phyloP scores from a whole-genome alignment of 2,797 vertebrate genomes.

The Siniperca obscura region DNA sequence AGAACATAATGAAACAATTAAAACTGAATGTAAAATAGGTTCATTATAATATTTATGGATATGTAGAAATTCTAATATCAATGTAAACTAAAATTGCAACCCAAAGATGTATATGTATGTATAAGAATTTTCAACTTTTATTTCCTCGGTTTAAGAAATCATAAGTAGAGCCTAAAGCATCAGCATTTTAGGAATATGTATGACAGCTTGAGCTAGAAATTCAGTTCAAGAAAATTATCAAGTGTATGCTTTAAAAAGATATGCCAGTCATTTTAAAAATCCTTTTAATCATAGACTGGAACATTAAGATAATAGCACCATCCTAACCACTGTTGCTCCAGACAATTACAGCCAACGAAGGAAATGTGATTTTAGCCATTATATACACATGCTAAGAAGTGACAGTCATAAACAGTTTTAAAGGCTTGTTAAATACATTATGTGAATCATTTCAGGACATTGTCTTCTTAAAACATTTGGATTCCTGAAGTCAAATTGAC shows the following conservation, averaged over 20 bases:
- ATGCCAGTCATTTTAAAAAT: background rate
- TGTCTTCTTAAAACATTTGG: background rate
- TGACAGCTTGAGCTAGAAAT: background rate
- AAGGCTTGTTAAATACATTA: conserved; percentile 32
- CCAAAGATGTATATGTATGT: background rate
- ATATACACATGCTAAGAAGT: background rate
- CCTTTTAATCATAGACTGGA: background rate
- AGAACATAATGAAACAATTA: background rate
- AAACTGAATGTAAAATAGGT: background rate
- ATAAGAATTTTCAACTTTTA: background rate
- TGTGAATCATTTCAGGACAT: conserved; percentile 22
- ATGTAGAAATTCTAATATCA: background rate
- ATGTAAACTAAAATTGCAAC: background rate
- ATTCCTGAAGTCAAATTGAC: background rate
- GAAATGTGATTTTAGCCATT: conserved; percentile 13
- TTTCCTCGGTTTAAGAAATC: background rate
- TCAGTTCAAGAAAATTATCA: background rate
- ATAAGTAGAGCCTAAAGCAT: background rate
- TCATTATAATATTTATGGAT: too few relatives aligned
- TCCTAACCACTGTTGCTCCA: background rate
- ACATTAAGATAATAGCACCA: conserved; percentile 30
- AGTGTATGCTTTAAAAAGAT: background rate
- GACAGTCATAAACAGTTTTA: conserved; percentile 14
- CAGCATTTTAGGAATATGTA: background rate
- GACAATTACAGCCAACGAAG: conserved; percentile 27